Conservation (phyloP, 1,140 invertebrate genomes). For the Drosophila bocqueti region DNA sequence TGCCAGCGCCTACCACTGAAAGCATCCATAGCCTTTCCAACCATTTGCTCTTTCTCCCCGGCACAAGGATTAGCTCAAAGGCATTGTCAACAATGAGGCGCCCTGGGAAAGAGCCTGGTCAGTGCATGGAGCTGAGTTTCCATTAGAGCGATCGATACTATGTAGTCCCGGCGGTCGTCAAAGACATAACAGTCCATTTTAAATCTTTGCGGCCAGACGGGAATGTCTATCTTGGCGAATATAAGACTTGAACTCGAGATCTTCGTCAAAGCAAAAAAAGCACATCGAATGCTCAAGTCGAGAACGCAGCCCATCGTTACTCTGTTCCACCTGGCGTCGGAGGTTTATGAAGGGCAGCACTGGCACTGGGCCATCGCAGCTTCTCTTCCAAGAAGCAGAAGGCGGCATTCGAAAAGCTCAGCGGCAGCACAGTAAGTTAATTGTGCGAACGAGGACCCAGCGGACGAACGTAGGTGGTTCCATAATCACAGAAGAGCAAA, state of each 20-base stretch:
- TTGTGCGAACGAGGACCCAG: too few species aligned
- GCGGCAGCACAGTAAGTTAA: too few species aligned
- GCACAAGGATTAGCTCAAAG: not conserved
- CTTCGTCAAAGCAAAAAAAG: not conserved
- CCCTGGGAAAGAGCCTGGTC: not conserved
- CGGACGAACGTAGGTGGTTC: too few species aligned
- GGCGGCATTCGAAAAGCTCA: too few species aligned
- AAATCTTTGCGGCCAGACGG: too few species aligned
- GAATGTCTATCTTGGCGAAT: not conserved
- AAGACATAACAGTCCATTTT: not conserved
- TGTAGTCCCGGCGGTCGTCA: not conserved
- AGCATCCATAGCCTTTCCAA: not conserved
- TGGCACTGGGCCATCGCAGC: not conserved
- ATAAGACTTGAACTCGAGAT: not conserved
- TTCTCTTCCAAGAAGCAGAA: too few species aligned
- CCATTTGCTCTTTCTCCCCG: not conserved
- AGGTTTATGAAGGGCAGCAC: not conserved
- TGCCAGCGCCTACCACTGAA: too few species aligned
- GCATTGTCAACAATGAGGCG: not conserved
- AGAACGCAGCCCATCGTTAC: not conserved
- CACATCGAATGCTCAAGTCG: not conserved
- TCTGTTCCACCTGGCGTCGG: not conserved
- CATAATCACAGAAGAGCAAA: too few species aligned
- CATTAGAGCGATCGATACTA: not conserved
- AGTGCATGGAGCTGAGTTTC: not conserved